phyloP scores from a whole-genome alignment of 2,888 invertebrate species.

The Nyleta sp. region DNA sequence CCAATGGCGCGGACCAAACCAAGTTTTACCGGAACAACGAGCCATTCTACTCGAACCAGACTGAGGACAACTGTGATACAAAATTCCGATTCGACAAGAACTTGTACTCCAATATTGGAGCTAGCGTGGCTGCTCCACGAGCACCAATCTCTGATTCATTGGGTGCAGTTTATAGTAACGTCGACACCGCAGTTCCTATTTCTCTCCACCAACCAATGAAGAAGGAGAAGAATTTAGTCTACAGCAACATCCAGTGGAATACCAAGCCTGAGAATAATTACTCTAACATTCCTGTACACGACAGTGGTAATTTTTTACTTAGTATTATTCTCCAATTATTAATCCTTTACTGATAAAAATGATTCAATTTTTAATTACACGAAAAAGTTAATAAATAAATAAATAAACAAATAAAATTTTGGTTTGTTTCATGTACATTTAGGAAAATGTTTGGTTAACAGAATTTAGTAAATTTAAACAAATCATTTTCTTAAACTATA shows the following conservation, averaged over 20 bases:
- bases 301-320: constrained; percentile 71
- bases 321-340: too few species aligned
- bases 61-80: constrained; percentile 75
- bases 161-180: constrained; percentile 80
- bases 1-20: constrained; percentile 72
- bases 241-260: constrained; percentile 84
- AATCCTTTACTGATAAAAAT: too few species aligned
- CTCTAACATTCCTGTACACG: constrained; percentile 83
- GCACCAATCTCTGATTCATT: constrained; percentile 74
- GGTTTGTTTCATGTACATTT: too few species aligned
- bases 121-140: constrained; percentile 76
- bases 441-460: too few species aligned
- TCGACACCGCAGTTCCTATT: constrained; percentile 76
- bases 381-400: too few species aligned
- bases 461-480: too few species aligned
- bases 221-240: constrained; percentile 83
- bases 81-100: constrained; percentile 78
- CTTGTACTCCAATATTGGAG: constrained; percentile 79
- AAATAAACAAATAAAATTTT: too few species aligned
- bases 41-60: constrained; percentile 75
- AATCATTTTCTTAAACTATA: too few species aligned
- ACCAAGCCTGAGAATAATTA: constrained; percentile 84
- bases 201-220: constrained; percentile 74
- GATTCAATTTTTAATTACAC: too few species aligned
- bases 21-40: constrained; percentile 77